Percentiles rank a stretch among this genome's conserved stretches.
Conservation (phyloP, 2,888 invertebrate genomes). For the Drosophila engyochracea region DNA sequence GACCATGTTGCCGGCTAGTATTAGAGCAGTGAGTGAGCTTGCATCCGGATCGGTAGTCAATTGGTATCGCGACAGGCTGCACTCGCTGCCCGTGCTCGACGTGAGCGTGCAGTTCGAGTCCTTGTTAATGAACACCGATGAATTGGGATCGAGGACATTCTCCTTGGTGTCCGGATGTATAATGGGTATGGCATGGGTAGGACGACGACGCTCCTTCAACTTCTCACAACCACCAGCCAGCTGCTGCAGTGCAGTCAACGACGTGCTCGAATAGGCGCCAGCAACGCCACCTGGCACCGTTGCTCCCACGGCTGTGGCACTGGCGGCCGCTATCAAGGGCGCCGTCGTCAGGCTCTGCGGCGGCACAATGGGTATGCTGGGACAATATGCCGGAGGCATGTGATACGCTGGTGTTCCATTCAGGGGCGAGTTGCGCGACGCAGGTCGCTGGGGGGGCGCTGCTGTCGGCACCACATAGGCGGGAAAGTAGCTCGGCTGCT, state of each 20-base stretch:
- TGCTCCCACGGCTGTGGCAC: conserved; percentile 34
- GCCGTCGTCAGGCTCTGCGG: conserved; percentile 44
- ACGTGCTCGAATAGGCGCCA: conserved; percentile 40
- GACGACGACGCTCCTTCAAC: conserved; percentile 65
- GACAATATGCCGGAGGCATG: conserved; percentile 67
- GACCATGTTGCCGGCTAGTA: conserved; percentile 49
- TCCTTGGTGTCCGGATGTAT: conserved; percentile 83
- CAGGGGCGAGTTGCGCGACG: conserved; percentile 59
- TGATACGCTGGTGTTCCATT: conserved; percentile 72
- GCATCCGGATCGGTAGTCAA: conserved; percentile 24
- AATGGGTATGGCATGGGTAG: conserved; percentile 82
- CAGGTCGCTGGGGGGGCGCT: conserved; percentile 63
- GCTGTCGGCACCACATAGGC: conserved; percentile 63
- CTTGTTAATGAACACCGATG: conserved; percentile 61
- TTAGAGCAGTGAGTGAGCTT: conserved; percentile 24
- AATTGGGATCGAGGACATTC: conserved; percentile 75
- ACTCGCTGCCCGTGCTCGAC: conserved; percentile 53
- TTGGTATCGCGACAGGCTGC: conserved; percentile 52
- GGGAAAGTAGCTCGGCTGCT: conserved; percentile 37
- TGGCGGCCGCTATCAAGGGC: conserved; percentile 61
- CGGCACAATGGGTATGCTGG: conserved; percentile 60
- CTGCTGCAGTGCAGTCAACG: conserved; percentile 22
- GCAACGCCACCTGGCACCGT: conserved; percentile 25
- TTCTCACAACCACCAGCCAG: conserved; percentile 41
- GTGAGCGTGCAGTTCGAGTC: conserved; percentile 61